Evolutionary conservation across 2,888 invertebrate species (phyloP), one percentile per base, ranked within the genome.

Genomic region (Drosophila neotestacea): DNA sequence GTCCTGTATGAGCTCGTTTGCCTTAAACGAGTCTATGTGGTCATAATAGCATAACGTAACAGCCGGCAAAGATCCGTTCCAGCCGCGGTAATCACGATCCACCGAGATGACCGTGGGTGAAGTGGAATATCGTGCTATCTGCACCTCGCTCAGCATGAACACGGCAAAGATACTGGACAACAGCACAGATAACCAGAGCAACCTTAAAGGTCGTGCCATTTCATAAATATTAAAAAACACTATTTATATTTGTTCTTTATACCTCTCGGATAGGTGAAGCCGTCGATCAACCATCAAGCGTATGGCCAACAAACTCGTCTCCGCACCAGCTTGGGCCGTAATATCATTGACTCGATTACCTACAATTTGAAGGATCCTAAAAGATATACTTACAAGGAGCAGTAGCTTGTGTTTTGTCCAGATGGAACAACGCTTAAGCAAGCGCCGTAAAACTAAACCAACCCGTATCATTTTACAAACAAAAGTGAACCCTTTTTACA

Each of bases 61-160:
- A 1, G 92, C 92, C 3, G 92, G 92, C 71, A 92, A 59, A 7
- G 90, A 86, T 9, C 91, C 92, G 42, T 90, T 91, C 92, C 92
- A 92, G 30, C 89, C 89, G 0, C 92, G 90, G 71, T 92, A 92
- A 30, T 92, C 91, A 0, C 91, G 88, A 75, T 92, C 92, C 47
- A 92, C 79, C 0, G 92, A 91, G 4, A 92, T 89, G 4, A 92
- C 92, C 0, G 92, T 92, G 11, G 92, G 92, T 16, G 91, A 92
- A 6, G 73, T 85, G 0, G 66, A 44, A 46, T 88, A 92, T 0
- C 92, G 89, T 0, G 71, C 74, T 16, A 89, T 66, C 73, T 92
- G 92, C 4, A 82, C 42, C 2, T 77, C 71, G 38, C 90, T 89
- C 3, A 92, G 68, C 22, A 63, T 61, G 9, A 86, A 71, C 0